Conservation (phyloP, 2,113 vertebrate genomes). For the Girardinichthys multiradiatus region DNA sequence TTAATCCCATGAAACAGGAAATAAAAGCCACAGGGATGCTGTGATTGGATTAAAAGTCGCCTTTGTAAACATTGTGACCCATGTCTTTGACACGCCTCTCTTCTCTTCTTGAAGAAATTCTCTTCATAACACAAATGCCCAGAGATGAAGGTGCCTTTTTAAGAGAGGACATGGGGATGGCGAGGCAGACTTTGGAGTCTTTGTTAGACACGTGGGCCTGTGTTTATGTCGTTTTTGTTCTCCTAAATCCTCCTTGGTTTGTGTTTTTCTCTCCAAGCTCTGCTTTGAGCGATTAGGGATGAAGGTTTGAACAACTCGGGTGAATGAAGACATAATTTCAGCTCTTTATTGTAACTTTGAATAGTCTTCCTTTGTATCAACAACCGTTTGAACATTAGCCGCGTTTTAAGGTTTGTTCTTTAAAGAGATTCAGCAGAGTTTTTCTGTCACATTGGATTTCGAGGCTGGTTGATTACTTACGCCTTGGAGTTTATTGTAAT, state of each 20-base stretch:
- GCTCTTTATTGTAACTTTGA: slow-evolving; percentile 66
- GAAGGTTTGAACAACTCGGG: slow-evolving; percentile 59
- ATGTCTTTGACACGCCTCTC: slow-evolving; percentile 77
- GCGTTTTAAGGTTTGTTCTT: slow-evolving; percentile 44
- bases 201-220: slow-evolving; percentile 69
- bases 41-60: slow-evolving; percentile 79
- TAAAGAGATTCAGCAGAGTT: slow-evolving; percentile 42
- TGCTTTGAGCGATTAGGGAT: slow-evolving; percentile 78
- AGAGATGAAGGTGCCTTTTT: slow-evolving; percentile 77
- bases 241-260: slow-evolving; percentile 74
- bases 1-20: slow-evolving; percentile 81
- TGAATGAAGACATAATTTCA: slow-evolving; percentile 67
- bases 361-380: slow-evolving; percentile 59
- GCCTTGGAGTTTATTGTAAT: slow-evolving; percentile 48
- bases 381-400: slow-evolving; percentile 61
- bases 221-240: slow-evolving; percentile 78
- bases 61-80: slow-evolving; percentile 82
- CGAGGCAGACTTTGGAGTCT: slow-evolving; percentile 77
- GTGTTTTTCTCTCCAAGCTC: slow-evolving; percentile 72
- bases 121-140: slow-evolving; percentile 66
- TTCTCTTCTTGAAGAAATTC: slow-evolving; percentile 69
- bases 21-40: slow-evolving; percentile 71
- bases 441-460: slow-evolving; percentile 26
- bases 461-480: slow-evolving; percentile 40
- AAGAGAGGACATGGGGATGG: slow-evolving; percentile 63